Conservation (phyloP, 2,888 invertebrate genomes). For the Halictus quadricinctus region DNA sequence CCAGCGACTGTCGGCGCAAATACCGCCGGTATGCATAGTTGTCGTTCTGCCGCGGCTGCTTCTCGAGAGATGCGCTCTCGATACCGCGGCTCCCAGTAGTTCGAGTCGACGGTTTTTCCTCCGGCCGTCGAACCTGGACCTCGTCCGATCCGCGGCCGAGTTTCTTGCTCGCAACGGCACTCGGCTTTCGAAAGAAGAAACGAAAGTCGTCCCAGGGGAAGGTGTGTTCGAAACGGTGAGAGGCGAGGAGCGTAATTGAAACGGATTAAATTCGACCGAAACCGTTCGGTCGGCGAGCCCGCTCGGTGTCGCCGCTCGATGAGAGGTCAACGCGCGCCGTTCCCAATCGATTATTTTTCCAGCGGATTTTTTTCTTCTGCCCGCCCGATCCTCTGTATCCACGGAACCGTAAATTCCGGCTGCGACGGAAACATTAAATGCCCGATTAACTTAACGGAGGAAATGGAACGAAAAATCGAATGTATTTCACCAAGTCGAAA, state of each 20-base stretch:
- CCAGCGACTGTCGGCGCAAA: constrained; percentile 74
- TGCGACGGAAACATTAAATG: constrained; percentile 9
- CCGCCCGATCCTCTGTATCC: not conserved
- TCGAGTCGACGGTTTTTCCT: constrained; percentile 16
- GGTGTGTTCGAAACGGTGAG: not conserved
- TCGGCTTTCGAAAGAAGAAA: not conserved
- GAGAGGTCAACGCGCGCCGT: not conserved
- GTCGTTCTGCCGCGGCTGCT: constrained; percentile 32
- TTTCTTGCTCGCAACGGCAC: not conserved
- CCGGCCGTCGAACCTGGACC: not conserved
- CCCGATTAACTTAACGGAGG: constrained; percentile 11
- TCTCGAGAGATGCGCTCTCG: constrained; percentile 22
- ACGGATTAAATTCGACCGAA: constrained; percentile 10
- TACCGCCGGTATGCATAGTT: constrained; percentile 68
- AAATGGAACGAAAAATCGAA: constrained; percentile 28
- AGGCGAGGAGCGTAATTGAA: constrained; percentile 5
- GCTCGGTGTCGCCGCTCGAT: not conserved
- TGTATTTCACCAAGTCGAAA: not conserved
- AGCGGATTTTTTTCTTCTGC: constrained; percentile 2
- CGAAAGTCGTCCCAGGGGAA: not conserved
- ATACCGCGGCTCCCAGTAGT: constrained; percentile 15
- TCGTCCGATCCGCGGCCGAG: not conserved
- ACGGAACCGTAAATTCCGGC: constrained; percentile 15
- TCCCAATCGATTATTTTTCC: constrained; percentile 7
- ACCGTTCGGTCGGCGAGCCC: not conserved